Percentiles rank a stretch among this genome's conserved stretches.
These are phyloP conservation scores for Narcine bancroftii DNA, from an alignment of 2,113 vertebrate species.

Conservation along the genomic window DNA sequence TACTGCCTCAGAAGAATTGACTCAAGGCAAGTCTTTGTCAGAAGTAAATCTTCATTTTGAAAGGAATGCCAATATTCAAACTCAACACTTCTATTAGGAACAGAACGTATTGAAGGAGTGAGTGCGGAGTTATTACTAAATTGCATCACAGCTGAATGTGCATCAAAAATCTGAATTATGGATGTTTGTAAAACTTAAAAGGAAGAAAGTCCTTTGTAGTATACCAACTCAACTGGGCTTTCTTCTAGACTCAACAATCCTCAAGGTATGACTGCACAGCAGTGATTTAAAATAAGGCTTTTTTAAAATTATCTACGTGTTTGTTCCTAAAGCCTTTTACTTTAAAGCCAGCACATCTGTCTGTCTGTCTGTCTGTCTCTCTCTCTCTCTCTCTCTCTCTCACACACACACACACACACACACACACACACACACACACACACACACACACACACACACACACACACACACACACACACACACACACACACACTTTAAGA, in stretches of 20 bases:
- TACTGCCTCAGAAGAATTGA: not conserved
- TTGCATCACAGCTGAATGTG: not conserved
- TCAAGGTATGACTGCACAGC: not conserved
- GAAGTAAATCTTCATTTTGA: not conserved
- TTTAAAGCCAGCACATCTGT: not conserved
- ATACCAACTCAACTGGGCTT: not conserved
- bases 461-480: too few relatives aligned
- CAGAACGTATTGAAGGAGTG: not conserved
- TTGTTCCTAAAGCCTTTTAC: not conserved
- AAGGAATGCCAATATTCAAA: not conserved
- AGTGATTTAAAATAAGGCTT: not conserved
- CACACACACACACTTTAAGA: too few relatives aligned
- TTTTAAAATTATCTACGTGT: not conserved
- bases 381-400: too few relatives aligned
- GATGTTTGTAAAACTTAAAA: not conserved
- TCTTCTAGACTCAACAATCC: not conserved
- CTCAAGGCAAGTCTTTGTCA: not conserved
- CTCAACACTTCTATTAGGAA: not conserved
- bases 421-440: too few relatives aligned
- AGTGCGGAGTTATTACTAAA: conserved; percentile 2
- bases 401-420: too few relatives aligned
- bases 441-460: too few relatives aligned
- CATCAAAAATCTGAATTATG: not conserved
- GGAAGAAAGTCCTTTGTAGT: not conserved
- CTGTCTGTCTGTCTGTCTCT: too few relatives aligned